Percentiles rank a stretch among this genome's conserved stretches.
Evolutionary conservation across 1,140 invertebrate species (phyloP).

Genomic region (Cheumatopsyche charites): DNA sequence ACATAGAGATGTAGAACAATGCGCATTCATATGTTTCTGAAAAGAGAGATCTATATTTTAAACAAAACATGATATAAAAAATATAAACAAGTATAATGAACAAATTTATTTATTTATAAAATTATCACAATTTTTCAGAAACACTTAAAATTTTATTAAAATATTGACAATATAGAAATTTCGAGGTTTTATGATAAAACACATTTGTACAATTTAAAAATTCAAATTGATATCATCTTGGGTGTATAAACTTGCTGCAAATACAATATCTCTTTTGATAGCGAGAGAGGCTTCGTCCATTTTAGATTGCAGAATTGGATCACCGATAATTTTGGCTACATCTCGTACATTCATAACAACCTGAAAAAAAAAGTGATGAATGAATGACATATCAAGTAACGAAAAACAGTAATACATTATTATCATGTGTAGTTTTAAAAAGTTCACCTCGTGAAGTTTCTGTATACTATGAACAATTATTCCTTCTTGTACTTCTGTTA

Average conservation of each 20-base stretch:
- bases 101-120: no score
- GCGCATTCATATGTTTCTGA: no score
- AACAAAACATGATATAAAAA: no score
- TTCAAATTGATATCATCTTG: constrained; percentile 41
- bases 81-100: no score
- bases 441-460: constrained; percentile 90
- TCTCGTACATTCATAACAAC: constrained; percentile 90
- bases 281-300: constrained; percentile 93
- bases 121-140: no score
- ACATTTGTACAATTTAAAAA: constrained; percentile 10
- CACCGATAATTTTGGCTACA: constrained; percentile 91
- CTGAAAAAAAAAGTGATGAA: constrained; percentile 51
- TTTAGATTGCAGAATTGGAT: constrained; percentile 87
- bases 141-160: no score
- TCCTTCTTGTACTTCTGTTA: constrained; percentile 96
- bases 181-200: neutral
- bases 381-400: neutral
- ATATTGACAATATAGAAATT: neutral
- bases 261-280: constrained; percentile 98
- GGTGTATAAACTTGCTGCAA: constrained; percentile 96
- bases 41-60: no score
- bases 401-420: no score
- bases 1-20: no score
- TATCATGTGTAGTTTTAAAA: no score
- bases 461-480: constrained; percentile 98